These are phyloP conservation scores for Patiria pectinifera DNA, from an alignment of 53 echinoderm and acorn worm genomes.

Conservation along the genomic window DNA sequence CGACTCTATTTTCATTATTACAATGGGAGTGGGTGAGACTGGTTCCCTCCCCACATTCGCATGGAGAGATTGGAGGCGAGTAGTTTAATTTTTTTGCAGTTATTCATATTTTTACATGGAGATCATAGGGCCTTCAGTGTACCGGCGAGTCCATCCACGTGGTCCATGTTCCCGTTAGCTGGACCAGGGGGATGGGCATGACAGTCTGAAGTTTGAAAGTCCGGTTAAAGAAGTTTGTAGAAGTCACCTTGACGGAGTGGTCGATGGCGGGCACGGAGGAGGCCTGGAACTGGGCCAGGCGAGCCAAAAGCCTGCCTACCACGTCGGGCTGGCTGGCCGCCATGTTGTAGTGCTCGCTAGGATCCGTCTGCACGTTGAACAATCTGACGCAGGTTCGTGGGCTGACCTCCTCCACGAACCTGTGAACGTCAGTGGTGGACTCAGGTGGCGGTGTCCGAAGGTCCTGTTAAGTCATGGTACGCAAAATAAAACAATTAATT, in stretches of 20 bases:
- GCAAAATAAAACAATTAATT: no score
- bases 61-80: no score
- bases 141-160: not conserved
- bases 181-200: not conserved
- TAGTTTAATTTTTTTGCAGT: no score
- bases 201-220: not conserved
- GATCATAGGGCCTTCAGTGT: not conserved
- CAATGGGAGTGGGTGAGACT: no score
- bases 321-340: conserved; percentile 11
- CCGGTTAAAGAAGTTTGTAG: not conserved
- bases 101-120: no score
- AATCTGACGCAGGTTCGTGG: not conserved
- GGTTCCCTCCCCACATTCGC: no score
- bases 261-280: conserved; percentile 21
- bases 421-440: not conserved
- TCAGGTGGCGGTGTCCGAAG: conserved; percentile 50
- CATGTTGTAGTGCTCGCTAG: conserved; percentile 19
- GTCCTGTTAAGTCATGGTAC: not conserved
- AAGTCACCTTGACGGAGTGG: not conserved
- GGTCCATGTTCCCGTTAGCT: not conserved
- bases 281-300: conserved; percentile 29
- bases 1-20: no score
- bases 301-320: conserved; percentile 2
- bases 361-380: conserved; percentile 28
- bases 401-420: not conserved